Evolutionary conservation across 2,888 invertebrate genomes (phyloP).

Genomic region (Metellina segmentata): DNA sequence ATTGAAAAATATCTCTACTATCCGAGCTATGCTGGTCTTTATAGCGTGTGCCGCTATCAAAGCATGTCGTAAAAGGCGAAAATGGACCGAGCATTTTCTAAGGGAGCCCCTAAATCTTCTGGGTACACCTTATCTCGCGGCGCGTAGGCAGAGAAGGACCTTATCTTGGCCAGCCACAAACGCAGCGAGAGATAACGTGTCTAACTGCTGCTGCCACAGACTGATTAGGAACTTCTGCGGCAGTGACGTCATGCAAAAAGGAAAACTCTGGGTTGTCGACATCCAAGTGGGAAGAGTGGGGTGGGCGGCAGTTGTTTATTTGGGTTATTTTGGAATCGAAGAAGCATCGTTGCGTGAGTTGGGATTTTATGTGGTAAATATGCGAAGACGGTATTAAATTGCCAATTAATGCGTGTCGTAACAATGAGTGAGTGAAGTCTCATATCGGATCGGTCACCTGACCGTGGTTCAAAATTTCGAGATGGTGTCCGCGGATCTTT

Average conservation of each 20-base stretch:
- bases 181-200: slow-evolving; percentile 55
- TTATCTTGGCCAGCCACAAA: slow-evolving; percentile 69
- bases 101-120: slow-evolving; percentile 52
- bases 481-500: no score
- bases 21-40: slow-evolving; percentile 22
- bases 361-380: no score
- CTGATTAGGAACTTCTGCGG: slow-evolving; percentile 67
- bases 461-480: no score
- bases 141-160: slow-evolving; percentile 9
- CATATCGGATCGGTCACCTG: no score
- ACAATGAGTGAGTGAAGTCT: no score
- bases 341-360: no score
- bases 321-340: neutral
- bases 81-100: slow-evolving; percentile 43
- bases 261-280: slow-evolving; percentile 22
- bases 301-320: slow-evolving; percentile 8
- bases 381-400: no score
- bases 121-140: slow-evolving; percentile 19
- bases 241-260: slow-evolving; percentile 72
- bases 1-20: slow-evolving; percentile 9
- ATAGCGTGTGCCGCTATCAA: slow-evolving; percentile 18
- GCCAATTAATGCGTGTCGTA: no score
- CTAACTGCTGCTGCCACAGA: slow-evolving; percentile 73
- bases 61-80: slow-evolving; percentile 49
- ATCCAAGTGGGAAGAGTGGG: neutral